Evolutionary conservation across 1,140 invertebrate genomes (phyloP).

Genomic region (Heliothis subflexa): DNA sequence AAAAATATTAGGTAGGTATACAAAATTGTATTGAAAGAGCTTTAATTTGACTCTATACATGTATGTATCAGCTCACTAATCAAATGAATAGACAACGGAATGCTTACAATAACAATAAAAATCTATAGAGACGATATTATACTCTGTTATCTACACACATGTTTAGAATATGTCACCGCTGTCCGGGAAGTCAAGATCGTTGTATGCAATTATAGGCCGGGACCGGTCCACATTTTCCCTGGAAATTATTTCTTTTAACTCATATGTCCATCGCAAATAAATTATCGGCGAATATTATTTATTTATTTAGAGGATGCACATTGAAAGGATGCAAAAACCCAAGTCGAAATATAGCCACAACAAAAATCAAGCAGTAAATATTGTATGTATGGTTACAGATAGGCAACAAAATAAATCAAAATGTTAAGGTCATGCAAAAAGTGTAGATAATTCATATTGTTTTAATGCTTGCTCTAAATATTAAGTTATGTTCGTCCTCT

Average conservation of each 20-base stretch:
- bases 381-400: background rate
- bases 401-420: conserved; percentile 50
- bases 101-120: conserved; percentile 52
- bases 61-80: conserved; percentile 6
- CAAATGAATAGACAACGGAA: conserved; percentile 39
- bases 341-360: conserved; percentile 5
- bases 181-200: conserved; percentile 94
- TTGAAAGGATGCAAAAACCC: background rate
- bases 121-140: conserved; percentile 30
- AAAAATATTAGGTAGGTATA: no score
- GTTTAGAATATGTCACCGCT: conserved; percentile 89
- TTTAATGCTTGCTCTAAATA: conserved; percentile 15
- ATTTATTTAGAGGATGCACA: conserved; percentile 23
- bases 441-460: conserved; percentile 11
- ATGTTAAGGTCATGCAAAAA: conserved; percentile 72
- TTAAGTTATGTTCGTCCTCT: background rate
- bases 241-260: conserved; percentile 82
- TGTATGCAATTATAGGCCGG: conserved; percentile 92
- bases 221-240: conserved; percentile 88
- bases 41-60: background rate
- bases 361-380: conserved; percentile 33
- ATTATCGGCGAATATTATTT: background rate
- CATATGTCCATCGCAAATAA: conserved; percentile 48
- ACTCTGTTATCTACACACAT: conserved; percentile 3
- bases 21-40: background rate